Base-by-base conservation (phyloP, 2,113 vertebrate genomes). In the Zosterops borbonicus region DNA sequence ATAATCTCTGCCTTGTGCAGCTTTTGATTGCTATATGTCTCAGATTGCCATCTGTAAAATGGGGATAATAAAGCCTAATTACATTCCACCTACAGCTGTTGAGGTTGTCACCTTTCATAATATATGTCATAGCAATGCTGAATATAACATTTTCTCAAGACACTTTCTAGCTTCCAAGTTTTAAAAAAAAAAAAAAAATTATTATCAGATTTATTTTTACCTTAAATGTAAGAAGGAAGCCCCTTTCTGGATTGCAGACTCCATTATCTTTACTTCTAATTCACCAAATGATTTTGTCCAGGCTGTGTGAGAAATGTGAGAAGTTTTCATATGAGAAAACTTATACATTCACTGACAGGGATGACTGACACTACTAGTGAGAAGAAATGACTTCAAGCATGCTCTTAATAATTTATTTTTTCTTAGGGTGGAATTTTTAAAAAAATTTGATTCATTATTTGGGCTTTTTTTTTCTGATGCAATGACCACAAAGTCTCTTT, bases 11-110 rank as follows among this genome's bases (percentile, higher is more conserved):
- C 27, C 63, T 62, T 67, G 9, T 83, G 29, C 59, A 77, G 64
- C 29, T 93, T 94, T 92, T 85, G 68, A 86, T 88, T 92, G 75
- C 55, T 86, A 9, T 83, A 52, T 83, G 19, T 90, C 68, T 86
- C 71, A 92, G 46, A 76, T 2, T 90, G 28, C 76, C 29, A 50
- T 77, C 55, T 90, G 86, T 83, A 96, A 90, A 95, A 74, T 35
- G 31, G 28, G 47, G 55, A 92, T 95, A 94, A 92, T 89, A 83
- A 96, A 81, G 46, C 29, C 52, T 92, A 92, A 92, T 91, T 95
- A 59, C 37, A 47, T 70, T 74, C 60, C 84, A 89, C 87, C 86
- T 93, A 80, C 82, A 94, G 94, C 41, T 93, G 55, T 58, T 85
- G 75, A 93, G 85, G 75, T 90, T 93, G 82, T 86, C 88, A 94